A percentile compares a stretch with the other conserved stretches of the same genome.
These are phyloP conservation scores for Columba livia DNA, from an alignment of 2,113 vertebrate species.

Conservation along the genomic window DNA sequence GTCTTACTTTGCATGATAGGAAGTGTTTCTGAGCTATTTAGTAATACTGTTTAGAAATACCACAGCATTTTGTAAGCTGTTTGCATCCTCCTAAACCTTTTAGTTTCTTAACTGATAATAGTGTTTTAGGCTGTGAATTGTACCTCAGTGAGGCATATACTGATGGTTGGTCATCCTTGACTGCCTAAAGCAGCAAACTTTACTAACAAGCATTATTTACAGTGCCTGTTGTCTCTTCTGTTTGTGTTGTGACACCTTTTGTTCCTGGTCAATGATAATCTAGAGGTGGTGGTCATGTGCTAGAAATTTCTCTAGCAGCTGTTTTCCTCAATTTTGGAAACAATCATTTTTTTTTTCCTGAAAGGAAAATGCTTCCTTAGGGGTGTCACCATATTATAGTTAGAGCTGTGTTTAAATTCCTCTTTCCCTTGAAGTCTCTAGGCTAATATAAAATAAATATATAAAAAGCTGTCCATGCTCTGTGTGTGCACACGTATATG, in stretches of 20 bases:
- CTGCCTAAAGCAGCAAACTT: neutral
- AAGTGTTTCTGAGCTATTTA: neutral
- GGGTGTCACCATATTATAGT: too few species aligned
- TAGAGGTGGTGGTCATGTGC: neutral
- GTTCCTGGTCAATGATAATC: neutral
- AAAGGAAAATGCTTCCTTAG: too few species aligned
- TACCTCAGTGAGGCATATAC: neutral
- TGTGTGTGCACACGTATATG: accelerated
- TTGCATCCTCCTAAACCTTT: neutral
- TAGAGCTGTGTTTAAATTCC: too few species aligned
- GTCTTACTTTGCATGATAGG: neutral
- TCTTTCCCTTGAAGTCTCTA: too few species aligned
- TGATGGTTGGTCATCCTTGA: neutral
- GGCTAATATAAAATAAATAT: too few species aligned
- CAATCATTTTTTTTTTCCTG: too few species aligned
- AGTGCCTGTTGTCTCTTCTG: neutral
- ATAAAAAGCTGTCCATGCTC: neutral
- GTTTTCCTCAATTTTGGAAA: neutral
- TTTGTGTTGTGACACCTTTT: neutral
- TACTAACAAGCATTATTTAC: neutral
- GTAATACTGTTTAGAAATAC: neutral
- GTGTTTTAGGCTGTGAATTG: neutral
- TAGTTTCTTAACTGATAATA: neutral
- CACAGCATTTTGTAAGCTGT: neutral
- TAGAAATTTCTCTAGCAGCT: neutral